A percentile compares a stretch with the other conserved stretches of the same genome.
Conservation (phyloP, 2,113 vertebrate species). For the Tonatia bakeri region DNA sequence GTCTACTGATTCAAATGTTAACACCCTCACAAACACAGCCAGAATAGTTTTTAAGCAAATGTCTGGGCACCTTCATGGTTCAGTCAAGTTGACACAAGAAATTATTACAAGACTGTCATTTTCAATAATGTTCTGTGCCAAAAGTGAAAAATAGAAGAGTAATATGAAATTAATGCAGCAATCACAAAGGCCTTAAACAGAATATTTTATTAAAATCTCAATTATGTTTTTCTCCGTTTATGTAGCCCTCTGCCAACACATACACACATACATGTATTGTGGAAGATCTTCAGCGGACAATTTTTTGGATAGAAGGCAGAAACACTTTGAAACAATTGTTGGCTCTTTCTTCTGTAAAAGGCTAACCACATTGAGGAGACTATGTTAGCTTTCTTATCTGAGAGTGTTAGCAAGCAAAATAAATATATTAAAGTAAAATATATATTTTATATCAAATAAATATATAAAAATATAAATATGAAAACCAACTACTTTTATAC, state of each 20-base stretch:
- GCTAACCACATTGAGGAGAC: background rate
- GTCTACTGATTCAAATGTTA: background rate
- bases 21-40: background rate
- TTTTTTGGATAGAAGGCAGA: background rate
- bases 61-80: background rate
- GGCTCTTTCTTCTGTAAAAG: background rate
- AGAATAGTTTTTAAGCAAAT: background rate
- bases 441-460: background rate
- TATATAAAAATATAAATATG: background rate
- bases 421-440: too few relatives aligned
- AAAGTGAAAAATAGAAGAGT: background rate
- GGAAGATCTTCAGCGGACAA: background rate
- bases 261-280: background rate
- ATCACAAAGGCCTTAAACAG: background rate
- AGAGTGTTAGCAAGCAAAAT: background rate
- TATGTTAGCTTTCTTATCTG: background rate
- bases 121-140: background rate
- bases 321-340: background rate
- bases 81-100: background rate
- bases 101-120: background rate
- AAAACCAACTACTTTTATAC: background rate
- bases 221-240: background rate
- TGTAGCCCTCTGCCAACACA: background rate
- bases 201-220: slow-evolving; percentile 8
- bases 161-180: background rate